phyloP scores from a whole-genome alignment of 2,797 vertebrate genomes.

The Pteropus rufus region DNA sequence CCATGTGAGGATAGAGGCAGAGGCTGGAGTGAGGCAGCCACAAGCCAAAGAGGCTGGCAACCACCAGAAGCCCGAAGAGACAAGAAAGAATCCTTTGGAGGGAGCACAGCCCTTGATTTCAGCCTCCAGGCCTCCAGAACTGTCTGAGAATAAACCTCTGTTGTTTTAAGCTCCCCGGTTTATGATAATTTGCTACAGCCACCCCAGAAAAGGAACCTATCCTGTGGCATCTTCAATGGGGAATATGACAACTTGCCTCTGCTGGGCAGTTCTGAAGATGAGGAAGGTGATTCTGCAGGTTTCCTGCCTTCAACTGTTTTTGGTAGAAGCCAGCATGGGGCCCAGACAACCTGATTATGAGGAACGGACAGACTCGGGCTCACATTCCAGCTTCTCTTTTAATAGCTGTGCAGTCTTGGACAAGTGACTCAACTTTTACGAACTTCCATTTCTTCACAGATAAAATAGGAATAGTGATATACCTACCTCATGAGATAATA shows the following conservation, averaged over 20 bases:
- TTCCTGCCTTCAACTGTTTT: not conserved
- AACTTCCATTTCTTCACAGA: not conserved
- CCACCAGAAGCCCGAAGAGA: not conserved
- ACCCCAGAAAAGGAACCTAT: not conserved
- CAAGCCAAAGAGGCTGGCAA: not conserved
- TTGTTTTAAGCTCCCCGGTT: not conserved
- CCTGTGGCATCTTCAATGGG: not conserved
- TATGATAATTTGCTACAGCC: not conserved
- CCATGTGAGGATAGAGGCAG: not conserved
- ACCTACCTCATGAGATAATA: not conserved
- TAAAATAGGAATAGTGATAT: not conserved
- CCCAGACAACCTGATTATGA: not conserved
- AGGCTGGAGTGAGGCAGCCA: not conserved
- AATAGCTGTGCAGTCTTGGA: not conserved
- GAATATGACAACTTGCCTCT: not conserved
- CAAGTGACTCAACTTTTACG: not conserved
- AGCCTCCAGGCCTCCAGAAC: not conserved
- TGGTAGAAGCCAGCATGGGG: not conserved
- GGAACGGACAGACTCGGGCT: not conserved
- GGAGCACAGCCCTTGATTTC: not conserved
- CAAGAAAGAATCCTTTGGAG: not conserved
- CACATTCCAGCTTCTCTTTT: not conserved
- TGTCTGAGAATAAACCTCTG: not conserved
- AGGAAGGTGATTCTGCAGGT: not conserved
- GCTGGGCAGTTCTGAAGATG: not conserved